These are phyloP conservation scores for Heliconius cydno DNA, from an alignment of 2,888 invertebrate species.

Conservation along the genomic window DNA sequence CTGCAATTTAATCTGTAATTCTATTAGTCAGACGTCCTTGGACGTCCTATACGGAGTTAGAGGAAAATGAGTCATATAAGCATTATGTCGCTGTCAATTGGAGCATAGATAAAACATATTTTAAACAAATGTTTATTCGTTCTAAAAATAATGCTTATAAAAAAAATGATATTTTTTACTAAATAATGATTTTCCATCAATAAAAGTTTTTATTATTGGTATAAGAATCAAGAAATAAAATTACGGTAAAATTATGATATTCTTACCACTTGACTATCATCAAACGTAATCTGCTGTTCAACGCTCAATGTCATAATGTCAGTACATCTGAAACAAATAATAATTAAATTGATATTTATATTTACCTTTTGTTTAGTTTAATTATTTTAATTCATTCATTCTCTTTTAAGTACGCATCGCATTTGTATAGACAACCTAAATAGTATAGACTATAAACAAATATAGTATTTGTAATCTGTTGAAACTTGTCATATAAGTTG, in stretches of 20 bases:
- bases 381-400: too few species aligned
- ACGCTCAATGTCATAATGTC: conserved; percentile 69
- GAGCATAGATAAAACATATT: background rate
- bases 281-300: conserved; percentile 69
- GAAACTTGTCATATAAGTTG: too few species aligned
- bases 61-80: conserved; percentile 1
- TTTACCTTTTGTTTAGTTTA: background rate
- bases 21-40: background rate
- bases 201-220: too few species aligned
- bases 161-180: background rate
- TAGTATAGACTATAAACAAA: background rate
- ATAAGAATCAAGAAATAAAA: background rate
- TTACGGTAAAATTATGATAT: background rate
- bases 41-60: background rate
- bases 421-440: background rate
- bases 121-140: background rate
- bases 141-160: background rate
- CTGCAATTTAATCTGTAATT: background rate
- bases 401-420: too few species aligned
- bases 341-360: background rate
- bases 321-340: conserved; percentile 52
- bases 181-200: background rate
- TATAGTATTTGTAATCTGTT: conserved; percentile 4
- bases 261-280: conserved; percentile 74
- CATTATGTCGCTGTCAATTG: background rate